Percentiles rank a stretch among this genome's conserved stretches.
phyloP scores from a whole-genome alignment of 2,888 invertebrate genomes.

The Neoscelio sp. region DNA sequence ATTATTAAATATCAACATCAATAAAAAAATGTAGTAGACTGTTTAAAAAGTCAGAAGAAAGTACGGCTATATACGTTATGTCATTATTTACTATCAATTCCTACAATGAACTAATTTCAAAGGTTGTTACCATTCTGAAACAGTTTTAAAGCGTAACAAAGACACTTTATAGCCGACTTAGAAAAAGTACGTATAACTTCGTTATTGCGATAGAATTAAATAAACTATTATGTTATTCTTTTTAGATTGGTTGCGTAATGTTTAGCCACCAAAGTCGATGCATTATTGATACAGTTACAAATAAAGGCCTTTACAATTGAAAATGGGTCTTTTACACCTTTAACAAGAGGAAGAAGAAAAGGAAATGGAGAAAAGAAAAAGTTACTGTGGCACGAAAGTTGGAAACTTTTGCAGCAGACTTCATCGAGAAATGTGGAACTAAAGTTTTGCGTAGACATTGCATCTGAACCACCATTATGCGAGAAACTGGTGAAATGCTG shows the following conservation, averaged over 20 bases:
- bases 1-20: too few relatives aligned
- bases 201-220: not conserved
- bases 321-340: not conserved
- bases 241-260: not conserved
- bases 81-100: too few relatives aligned
- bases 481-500: conserved; percentile 23
- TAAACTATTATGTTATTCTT: not conserved
- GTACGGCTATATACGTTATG: too few relatives aligned
- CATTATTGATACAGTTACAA: not conserved
- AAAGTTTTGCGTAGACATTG: conserved; percentile 30
- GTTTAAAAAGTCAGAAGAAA: too few relatives aligned
- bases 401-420: conserved; percentile 27
- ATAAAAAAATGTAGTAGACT: too few relatives aligned
- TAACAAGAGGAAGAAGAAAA: conserved; percentile 10
- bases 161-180: too few relatives aligned
- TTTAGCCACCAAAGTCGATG: not conserved
- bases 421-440: conserved; percentile 27
- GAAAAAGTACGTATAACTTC: too few relatives aligned
- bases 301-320: conserved; percentile 26
- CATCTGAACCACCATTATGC: not conserved
- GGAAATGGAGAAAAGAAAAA: conserved; percentile 14
- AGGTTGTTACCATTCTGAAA: too few relatives aligned
- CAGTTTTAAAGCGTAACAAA: too few relatives aligned
- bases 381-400: conserved; percentile 31
- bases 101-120: too few relatives aligned